Evolutionary conservation across 2,797 vertebrate species (phyloP), one percentile per base, ranked within the genome.

Genomic region (Sparus aurata): DNA sequence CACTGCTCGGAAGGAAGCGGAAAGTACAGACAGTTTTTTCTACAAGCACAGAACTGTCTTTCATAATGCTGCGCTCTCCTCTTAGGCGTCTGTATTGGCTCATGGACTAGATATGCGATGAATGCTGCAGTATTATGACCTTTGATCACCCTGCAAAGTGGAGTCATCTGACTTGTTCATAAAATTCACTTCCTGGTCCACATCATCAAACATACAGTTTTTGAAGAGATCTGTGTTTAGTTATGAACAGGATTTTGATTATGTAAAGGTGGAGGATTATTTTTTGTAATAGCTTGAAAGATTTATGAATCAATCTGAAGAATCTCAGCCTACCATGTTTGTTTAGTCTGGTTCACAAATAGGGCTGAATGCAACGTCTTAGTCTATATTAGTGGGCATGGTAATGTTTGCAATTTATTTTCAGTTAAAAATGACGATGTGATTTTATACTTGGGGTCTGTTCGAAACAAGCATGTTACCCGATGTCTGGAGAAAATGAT

Each of bases 141-240:
- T 84, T 89, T 91, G 85, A 71, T 75, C 61, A 13, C 6, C 8
- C 23, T 59, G 58, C 30, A 57, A 70, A 59, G 55, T 27, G 64
- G 57, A 87, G 54, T 89, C 63, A 76, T 82, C 25, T 16, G 12
- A 53, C 45, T n/a, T 15, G 10, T 43, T 70, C 6, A 13, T 81
- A 71, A 80, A 59, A 52, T 55, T 55, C 5, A 65, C 1, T 57
- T 59, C 18, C 18, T 8, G 20, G 30, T 16, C 22, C 12, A 65
- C 12, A 7, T 54, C 16, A 57, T 38, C 17, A 22, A 49, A 71
- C 41, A 12, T 58, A 22, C 9, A n/a, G 22, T 17, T 64, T 54
- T 73, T 61, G 0, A 13, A 52, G 4, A 18, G 1, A 43, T 53
- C 22, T 50, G 45, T 15, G 25, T 45, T 50, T 12, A 9, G 16